phyloP scores from a whole-genome alignment of 2,888 invertebrate species.

The Ectropis crepuscularia region DNA sequence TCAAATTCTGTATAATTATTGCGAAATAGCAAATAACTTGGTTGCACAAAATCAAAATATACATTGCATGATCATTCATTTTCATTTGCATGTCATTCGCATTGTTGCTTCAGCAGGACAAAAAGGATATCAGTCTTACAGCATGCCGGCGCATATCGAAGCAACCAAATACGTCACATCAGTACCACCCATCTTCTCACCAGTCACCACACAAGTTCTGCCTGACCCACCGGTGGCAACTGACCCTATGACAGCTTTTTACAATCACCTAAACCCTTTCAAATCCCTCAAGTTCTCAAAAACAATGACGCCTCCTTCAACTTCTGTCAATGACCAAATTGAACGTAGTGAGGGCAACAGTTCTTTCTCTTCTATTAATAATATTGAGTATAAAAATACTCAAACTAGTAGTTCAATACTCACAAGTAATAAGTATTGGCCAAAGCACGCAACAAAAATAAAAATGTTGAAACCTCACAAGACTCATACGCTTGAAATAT shows the following conservation, averaged over 20 bases:
- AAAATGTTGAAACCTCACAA: background rate
- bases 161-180: slow-evolving; percentile 66
- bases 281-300: slow-evolving; percentile 61
- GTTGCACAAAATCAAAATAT: background rate
- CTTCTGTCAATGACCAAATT: background rate
- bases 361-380: slow-evolving; percentile 60
- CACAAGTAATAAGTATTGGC: slow-evolving; percentile 41
- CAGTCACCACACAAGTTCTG: slow-evolving; percentile 48
- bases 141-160: slow-evolving; percentile 53
- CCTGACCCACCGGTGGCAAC: slow-evolving; percentile 52
- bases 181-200: slow-evolving; percentile 51
- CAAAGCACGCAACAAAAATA: slow-evolving; percentile 6
- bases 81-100: slow-evolving; percentile 59
- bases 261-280: slow-evolving; percentile 57
- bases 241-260: slow-evolving; percentile 56
- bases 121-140: slow-evolving; percentile 58
- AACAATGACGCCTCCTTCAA: slow-evolving; percentile 46
- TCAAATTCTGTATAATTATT: no score
- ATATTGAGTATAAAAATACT: slow-evolving; percentile 57
- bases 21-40: background rate
- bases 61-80: slow-evolving; percentile 26
- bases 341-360: slow-evolving; percentile 51
- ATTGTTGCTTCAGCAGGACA: slow-evolving; percentile 77
- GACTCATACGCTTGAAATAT: background rate
- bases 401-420: slow-evolving; percentile 50